A percentile compares a stretch with the other conserved stretches of the same genome.
Evolutionary conservation across 2,888 invertebrate genomes (phyloP).

Genomic region (Drosophila bunnanda): DNA sequence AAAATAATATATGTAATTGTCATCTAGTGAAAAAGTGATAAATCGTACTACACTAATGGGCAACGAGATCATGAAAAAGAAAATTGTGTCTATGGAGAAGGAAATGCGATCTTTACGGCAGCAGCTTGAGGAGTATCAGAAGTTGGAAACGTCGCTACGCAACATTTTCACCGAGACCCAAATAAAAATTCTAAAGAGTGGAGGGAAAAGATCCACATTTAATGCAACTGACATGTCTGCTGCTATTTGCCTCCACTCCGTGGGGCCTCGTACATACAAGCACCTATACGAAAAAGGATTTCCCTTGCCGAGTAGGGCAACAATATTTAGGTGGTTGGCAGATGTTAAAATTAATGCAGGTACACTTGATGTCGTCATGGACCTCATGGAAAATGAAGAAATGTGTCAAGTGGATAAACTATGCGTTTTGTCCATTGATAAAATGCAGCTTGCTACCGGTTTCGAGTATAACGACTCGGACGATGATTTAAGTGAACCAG

Average conservation of each 20-base stretch:
- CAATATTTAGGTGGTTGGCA: conserved; percentile 2
- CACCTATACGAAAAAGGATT: conserved; percentile 4
- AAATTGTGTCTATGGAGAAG: not conserved
- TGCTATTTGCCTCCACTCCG: conserved; percentile 2
- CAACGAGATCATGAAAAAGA: not conserved
- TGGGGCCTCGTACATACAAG: not conserved
- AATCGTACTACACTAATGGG: not conserved
- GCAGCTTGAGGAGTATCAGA: not conserved
- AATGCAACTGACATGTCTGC: conserved; percentile 8
- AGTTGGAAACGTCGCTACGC: not conserved
- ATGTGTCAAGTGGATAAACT: not conserved
- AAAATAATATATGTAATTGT: not conserved
- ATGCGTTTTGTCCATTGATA: conserved; percentile 1
- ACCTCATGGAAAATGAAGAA: conserved; percentile 8
- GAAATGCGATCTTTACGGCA: not conserved
- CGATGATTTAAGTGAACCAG: not conserved
- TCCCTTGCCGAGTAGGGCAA: conserved; percentile 1
- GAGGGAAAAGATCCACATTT: not conserved
- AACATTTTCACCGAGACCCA: conserved; percentile 1
- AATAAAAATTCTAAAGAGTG: not conserved
- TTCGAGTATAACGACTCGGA: not conserved
- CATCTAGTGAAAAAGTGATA: not conserved
- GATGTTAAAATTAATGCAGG: conserved; percentile 3
- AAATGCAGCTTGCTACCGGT: not conserved
- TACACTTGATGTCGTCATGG: conserved; percentile 1